Conservation (phyloP, 2,797 vertebrate species). For the Scolopax bukidnonensis region DNA sequence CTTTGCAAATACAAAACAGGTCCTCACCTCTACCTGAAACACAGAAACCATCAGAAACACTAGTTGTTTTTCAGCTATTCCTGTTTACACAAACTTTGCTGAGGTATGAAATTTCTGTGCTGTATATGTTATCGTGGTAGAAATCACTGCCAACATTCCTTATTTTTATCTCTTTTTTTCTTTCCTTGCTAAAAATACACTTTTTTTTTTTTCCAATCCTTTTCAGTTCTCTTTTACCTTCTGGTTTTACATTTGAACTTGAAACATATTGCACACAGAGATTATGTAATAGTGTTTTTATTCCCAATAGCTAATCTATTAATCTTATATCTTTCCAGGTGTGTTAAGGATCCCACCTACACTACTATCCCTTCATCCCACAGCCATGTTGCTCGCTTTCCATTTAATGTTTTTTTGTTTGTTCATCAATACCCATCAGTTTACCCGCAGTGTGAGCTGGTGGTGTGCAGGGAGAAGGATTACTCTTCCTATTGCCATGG, state of each 20-base stretch:
- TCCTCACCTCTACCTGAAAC: background rate
- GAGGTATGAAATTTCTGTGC: background rate
- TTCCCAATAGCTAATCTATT: background rate
- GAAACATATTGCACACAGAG: background rate
- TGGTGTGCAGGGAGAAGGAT: conserved; percentile 80
- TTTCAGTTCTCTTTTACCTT: background rate
- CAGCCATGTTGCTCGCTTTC: conserved; percentile 72
- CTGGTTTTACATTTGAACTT: background rate
- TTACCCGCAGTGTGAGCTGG: conserved; percentile 86
- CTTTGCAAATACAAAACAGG: background rate
- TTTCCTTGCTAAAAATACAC: background rate
- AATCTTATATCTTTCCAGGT: conserved; percentile 71
- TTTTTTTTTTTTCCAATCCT: background rate
- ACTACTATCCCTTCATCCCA: background rate
- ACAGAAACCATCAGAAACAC: background rate
- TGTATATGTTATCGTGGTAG: background rate
- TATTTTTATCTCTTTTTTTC: background rate
- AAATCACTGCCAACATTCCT: background rate
- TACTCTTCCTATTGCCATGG: conserved; percentile 82
- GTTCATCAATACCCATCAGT: conserved; percentile 75
- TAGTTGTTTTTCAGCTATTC: background rate
- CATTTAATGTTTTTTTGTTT: conserved; percentile 85
- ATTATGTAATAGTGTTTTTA: background rate
- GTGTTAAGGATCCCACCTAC: conserved; percentile 78
- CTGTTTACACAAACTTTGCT: background rate